These are phyloP conservation scores for Abscondita cerata DNA, from an alignment of 2,888 invertebrate genomes.

Conservation along the genomic window DNA sequence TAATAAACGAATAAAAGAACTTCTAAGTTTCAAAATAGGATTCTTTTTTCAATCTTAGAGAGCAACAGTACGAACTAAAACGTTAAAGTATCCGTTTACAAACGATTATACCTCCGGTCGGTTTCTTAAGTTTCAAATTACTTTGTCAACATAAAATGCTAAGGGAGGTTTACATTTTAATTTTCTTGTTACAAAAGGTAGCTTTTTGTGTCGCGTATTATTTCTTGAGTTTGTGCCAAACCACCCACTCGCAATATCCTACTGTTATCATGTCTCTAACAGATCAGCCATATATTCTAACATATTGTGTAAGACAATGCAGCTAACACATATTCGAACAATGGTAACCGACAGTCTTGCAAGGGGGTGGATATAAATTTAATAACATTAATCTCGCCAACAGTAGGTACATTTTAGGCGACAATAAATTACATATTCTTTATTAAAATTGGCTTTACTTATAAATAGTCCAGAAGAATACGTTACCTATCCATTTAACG, in stretches of 20 bases:
- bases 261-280: conserved; percentile 52
- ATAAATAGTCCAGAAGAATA: too few species aligned
- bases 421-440: too few species aligned
- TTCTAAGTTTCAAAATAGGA: conserved; percentile 31
- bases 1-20: conserved; percentile 31
- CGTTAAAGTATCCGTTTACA: conserved; percentile 38
- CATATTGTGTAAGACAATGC: conserved; percentile 36
- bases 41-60: conserved; percentile 20
- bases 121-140: conserved; percentile 28
- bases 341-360: conserved; percentile 26
- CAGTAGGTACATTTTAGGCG: too few species aligned
- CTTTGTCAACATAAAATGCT: conserved; percentile 17
- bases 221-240: conserved; percentile 29
- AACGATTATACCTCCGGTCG: conserved; percentile 27
- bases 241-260: conserved; percentile 35
- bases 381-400: conserved; percentile 21
- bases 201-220: conserved; percentile 21
- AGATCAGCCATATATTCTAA: conserved; percentile 42
- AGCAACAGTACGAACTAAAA: conserved; percentile 28
- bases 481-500: too few species aligned
- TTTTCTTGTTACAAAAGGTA: conserved; percentile 6
- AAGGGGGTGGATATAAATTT: conserved; percentile 32
- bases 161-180: conserved; percentile 15
- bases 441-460: too few species aligned
- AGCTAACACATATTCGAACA: conserved; percentile 31